Percentiles rank a stretch among this genome's conserved stretches.
These are phyloP conservation scores for Ophioninae sp. DNA, from an alignment of 2,888 invertebrate genomes.

Conservation along the genomic window DNA sequence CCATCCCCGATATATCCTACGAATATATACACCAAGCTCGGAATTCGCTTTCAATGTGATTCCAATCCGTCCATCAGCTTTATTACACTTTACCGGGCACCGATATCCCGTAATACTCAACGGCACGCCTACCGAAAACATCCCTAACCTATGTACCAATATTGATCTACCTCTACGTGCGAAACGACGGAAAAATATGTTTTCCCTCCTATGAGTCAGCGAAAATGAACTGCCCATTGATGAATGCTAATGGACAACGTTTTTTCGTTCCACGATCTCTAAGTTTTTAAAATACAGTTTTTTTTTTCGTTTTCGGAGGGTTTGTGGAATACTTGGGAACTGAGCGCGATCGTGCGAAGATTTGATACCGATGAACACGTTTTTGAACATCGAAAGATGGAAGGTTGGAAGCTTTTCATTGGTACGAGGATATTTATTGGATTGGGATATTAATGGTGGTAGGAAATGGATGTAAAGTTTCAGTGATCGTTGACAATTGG, in stretches of 20 bases:
- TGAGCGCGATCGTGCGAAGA: no score
- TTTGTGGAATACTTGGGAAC: no score
- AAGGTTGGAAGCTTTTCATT: no score
- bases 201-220: not conserved
- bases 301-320: not conserved
- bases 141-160: not conserved
- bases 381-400: not conserved
- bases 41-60: constrained; percentile 21
- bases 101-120: constrained; percentile 17
- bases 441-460: no score
- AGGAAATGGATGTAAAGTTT: no score
- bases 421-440: no score
- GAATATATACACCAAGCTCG: not conserved
- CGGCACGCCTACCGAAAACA: not conserved
- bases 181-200: not conserved
- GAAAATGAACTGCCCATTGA: not conserved
- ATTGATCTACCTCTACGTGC: not conserved
- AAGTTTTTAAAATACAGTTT: no score
- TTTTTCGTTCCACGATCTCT: not conserved
- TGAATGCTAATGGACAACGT: not conserved
- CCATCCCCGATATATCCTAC: constrained; percentile 26
- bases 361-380: no score
- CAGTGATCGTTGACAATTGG: no score
- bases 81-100: constrained; percentile 13
- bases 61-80: constrained; percentile 36